phyloP scores from a whole-genome alignment of 2,888 invertebrate genomes.

The Apotomis betuletana region DNA sequence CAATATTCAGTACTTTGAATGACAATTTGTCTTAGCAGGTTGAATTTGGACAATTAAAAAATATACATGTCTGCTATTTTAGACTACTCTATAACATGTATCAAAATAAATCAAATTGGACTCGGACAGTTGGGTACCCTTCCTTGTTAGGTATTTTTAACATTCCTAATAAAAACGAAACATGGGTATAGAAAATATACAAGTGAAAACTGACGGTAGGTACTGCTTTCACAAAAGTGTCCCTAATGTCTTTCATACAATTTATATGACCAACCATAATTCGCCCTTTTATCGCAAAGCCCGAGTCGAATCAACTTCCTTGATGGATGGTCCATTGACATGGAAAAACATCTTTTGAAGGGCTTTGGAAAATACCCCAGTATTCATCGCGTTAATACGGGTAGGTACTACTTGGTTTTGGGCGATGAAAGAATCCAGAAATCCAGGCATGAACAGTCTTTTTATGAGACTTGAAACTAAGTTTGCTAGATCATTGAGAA shows the following conservation, averaged over 20 bases:
- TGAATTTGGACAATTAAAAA: too few species aligned
- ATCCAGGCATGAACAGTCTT: neutral
- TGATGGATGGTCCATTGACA: slow-evolving; percentile 41
- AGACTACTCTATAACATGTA: too few species aligned
- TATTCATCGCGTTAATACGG: slow-evolving; percentile 27
- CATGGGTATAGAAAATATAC: neutral
- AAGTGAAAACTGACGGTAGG: neutral
- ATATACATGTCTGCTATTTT: too few species aligned
- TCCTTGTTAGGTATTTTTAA: too few species aligned
- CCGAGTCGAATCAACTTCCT: slow-evolving; percentile 25
- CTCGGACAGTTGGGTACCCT: too few species aligned
- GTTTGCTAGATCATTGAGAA: neutral
- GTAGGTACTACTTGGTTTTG: slow-evolving; percentile 15
- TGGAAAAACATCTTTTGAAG: slow-evolving; percentile 38
- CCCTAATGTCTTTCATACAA: slow-evolving; percentile 26
- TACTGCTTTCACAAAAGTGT: slow-evolving; percentile 8
- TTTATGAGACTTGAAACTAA: neutral
- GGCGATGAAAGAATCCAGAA: slow-evolving; percentile 4
- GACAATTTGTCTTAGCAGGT: too few species aligned
- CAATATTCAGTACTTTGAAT: too few species aligned
- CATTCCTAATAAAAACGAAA: too few species aligned
- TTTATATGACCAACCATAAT: slow-evolving; percentile 21
- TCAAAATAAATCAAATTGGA: too few species aligned
- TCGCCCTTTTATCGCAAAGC: slow-evolving; percentile 30
- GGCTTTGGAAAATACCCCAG: slow-evolving; percentile 28